A percentile compares a stretch with the other conserved stretches of the same genome.
Evolutionary conservation across 2,113 vertebrate genomes (phyloP).

Genomic region (Triplophysa tibetana): DNA sequence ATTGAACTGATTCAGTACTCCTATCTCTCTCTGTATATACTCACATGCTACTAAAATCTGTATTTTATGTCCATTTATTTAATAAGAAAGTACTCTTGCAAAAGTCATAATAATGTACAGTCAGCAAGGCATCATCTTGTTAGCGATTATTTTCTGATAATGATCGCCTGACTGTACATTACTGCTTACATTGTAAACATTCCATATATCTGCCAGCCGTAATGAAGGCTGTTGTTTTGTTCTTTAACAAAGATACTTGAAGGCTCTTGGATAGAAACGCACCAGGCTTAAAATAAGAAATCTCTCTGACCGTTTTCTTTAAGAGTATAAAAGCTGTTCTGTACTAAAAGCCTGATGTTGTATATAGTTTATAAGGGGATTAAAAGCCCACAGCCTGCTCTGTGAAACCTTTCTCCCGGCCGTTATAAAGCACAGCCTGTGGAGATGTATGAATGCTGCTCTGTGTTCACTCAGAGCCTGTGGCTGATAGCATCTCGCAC

Average conservation of each 20-base stretch:
- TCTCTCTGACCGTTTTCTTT: background rate
- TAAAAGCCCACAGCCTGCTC: background rate
- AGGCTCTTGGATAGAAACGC: background rate
- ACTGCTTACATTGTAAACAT: background rate
- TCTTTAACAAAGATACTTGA: background rate
- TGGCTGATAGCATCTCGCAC: constrained; percentile 31
- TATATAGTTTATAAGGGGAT: constrained; percentile 33
- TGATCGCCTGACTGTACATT: background rate
- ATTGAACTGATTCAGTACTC: too few species aligned
- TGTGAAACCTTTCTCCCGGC: background rate
- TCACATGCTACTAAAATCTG: too few species aligned
- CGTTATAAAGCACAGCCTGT: constrained; percentile 6
- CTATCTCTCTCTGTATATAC: too few species aligned
- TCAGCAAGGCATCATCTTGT: too few species aligned
- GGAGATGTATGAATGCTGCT: constrained; percentile 38
- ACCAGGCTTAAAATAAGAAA: background rate
- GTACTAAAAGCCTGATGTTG: constrained; percentile 4
- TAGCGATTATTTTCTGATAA: background rate
- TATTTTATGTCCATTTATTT: too few species aligned
- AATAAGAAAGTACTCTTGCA: too few species aligned
- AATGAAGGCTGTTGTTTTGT: background rate
- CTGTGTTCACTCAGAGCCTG: constrained; percentile 23
- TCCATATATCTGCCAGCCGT: background rate
- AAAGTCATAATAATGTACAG: too few species aligned
- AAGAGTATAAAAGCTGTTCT: constrained; percentile 2